Conservation (phyloP, 2,797 vertebrate genomes). For the Dryobates pubescens region DNA sequence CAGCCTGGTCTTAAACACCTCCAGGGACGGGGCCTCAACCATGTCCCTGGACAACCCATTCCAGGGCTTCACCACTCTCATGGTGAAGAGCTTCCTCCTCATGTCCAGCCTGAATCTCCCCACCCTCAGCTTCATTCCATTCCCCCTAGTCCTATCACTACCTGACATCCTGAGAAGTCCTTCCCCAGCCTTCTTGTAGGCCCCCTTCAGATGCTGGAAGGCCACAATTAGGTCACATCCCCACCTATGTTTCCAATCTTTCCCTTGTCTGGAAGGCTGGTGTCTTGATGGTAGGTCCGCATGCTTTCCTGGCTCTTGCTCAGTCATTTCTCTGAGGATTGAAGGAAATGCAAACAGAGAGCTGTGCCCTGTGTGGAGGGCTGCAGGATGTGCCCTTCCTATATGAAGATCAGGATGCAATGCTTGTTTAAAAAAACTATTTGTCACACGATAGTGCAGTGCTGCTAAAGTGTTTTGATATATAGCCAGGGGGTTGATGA, state of each 20-base stretch:
- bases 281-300: rapidly evolving
- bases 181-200: too few species aligned
- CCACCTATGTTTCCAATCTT: background rate
- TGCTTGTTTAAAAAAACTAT: background rate
- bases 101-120: too few species aligned
- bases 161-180: too few species aligned
- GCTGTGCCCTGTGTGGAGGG: background rate
- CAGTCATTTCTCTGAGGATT: background rate
- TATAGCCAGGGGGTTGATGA: constrained; percentile 41
- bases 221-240: too few species aligned
- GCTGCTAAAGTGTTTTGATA: constrained; percentile 37
- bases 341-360: background rate
- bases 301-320: background rate
- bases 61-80: too few species aligned
- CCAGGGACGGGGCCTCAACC: too few species aligned
- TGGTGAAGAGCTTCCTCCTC: too few species aligned
- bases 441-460: background rate
- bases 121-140: too few species aligned
- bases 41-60: too few species aligned
- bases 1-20: too few species aligned
- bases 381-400: background rate
- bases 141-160: too few species aligned
- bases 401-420: background rate
- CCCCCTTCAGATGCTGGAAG: too few species aligned
- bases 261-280: background rate